Evolutionary conservation across 2,113 vertebrate species (phyloP).

Genomic region (Martes martes): DNA sequence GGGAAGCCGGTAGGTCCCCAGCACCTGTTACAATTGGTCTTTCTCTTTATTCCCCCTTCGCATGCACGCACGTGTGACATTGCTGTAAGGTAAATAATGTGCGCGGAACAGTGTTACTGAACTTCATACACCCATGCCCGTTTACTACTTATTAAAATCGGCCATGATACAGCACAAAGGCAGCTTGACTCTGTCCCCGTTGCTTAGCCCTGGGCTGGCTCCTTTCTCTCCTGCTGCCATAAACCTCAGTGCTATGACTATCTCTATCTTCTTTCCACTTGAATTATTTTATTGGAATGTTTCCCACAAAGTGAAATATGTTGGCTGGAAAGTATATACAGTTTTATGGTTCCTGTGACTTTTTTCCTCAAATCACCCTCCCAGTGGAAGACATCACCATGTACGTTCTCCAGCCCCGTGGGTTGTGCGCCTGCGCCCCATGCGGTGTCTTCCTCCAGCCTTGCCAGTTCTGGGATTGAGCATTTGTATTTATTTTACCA

Average conservation of each 20-base stretch:
- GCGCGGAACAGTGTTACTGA: not conserved
- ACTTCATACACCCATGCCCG: not conserved
- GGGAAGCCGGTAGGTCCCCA: not conserved
- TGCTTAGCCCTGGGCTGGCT: not conserved
- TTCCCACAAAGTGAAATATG: not conserved
- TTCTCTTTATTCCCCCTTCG: not conserved
- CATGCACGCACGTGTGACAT: not conserved
- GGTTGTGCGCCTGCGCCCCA: too few species aligned
- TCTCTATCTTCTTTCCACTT: not conserved
- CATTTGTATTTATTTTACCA: not conserved
- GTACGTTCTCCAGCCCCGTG: not conserved
- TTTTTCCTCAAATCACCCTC: not conserved
- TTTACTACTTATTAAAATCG: not conserved
- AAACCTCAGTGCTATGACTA: not conserved
- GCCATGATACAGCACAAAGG: not conserved
- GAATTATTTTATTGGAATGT: not conserved
- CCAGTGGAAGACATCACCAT: not conserved
- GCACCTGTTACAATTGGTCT: not conserved
- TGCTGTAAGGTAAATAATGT: not conserved
- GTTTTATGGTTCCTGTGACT: not conserved
- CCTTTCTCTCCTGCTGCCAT: not conserved
- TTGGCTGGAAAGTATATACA: not conserved
- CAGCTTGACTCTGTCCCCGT: not conserved
- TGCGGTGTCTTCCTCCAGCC: rapidly evolving
- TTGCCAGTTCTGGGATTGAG: not conserved